Conservation (phyloP, 2,888 invertebrate species). For the Sipha maydis region DNA sequence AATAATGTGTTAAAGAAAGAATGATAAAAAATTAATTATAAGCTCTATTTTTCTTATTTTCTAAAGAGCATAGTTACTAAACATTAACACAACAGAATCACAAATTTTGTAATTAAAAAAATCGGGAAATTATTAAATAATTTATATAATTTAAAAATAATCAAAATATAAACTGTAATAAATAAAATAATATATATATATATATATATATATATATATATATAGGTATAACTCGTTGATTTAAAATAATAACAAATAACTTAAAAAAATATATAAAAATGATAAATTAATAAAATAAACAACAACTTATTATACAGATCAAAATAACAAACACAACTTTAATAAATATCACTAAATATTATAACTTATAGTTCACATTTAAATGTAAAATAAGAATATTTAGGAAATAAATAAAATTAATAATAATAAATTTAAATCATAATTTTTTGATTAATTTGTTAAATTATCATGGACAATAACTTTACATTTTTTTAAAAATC, state of each 20-base stretch:
- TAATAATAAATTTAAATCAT: background rate
- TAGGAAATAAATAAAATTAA: background rate
- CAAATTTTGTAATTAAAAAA: too few relatives aligned
- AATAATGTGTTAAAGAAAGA: conserved; percentile 50
- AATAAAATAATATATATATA: too few relatives aligned
- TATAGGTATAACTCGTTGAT: too few relatives aligned
- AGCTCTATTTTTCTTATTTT: background rate
- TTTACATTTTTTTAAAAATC: background rate
- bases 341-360: background rate
- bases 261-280: too few relatives aligned
- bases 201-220: too few relatives aligned
- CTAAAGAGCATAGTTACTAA: too few relatives aligned
- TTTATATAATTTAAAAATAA: background rate
- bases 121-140: too few relatives aligned
- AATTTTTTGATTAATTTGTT: background rate
- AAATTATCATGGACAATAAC: background rate
- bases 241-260: too few relatives aligned
- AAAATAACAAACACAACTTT: background rate
- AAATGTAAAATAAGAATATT: background rate
- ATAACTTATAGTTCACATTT: background rate
- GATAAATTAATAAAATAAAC: background rate
- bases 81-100: too few relatives aligned
- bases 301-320: background rate
- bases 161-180: background rate
- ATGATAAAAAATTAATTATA: background rate